Evolutionary conservation across 37 sponge, comb jelly and placozoan species (phyloP).

Genomic region (Crambe crambe): DNA sequence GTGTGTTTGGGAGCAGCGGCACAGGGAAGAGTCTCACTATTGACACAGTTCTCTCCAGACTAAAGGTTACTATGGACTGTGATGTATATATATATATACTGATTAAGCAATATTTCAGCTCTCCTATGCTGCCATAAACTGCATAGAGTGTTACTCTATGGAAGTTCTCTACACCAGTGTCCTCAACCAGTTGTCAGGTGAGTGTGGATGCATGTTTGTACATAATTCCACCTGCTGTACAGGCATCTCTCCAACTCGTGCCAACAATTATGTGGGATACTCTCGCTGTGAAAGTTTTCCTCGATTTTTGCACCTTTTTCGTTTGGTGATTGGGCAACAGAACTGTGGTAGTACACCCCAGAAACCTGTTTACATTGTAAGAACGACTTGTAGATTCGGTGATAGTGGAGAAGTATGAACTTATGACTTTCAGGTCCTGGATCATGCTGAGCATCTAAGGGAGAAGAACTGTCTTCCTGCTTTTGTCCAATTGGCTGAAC

Average conservation of each 20-base stretch:
- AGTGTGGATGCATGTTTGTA: neutral
- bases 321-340: neutral
- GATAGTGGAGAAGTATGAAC: neutral
- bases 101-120: constrained; percentile 13
- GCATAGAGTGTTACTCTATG: constrained; percentile 35
- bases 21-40: constrained; percentile 54
- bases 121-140: constrained; percentile 37
- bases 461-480: constrained; percentile 49
- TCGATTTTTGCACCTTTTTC: constrained; percentile 3
- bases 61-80: constrained; percentile 32
- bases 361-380: constrained; percentile 39
- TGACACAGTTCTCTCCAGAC: constrained; percentile 13
- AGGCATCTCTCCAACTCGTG: neutral
- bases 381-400: neutral
- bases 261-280: neutral
- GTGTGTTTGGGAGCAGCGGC: constrained; percentile 59
- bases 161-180: constrained; percentile 22
- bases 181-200: constrained; percentile 46
- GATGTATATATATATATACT: neutral
- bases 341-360: neutral
- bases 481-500: constrained; percentile 26
- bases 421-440: constrained; percentile 56
- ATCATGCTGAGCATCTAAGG: constrained; percentile 54
- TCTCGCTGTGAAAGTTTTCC: constrained; percentile 28
- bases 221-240: neutral